Conservation (phyloP, 1,140 invertebrate species). For the Meloidogyne hapla region DNA sequence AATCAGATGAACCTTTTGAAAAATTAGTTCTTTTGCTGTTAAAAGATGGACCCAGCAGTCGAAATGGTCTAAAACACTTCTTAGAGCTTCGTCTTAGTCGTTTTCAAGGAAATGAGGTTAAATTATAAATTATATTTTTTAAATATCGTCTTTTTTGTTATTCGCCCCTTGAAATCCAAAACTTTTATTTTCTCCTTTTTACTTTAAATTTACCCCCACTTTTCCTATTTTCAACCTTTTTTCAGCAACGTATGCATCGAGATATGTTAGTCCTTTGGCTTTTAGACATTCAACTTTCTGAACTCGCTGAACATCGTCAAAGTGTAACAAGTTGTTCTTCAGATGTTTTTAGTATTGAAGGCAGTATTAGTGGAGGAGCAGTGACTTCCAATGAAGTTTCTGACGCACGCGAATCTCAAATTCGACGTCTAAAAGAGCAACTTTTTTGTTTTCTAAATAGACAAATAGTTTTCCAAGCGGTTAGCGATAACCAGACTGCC, state of each 20-base stretch:
- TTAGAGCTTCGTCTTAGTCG: constrained; percentile 38
- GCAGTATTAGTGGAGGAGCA: neutral
- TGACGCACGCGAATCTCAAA: constrained; percentile 14
- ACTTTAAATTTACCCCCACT: too few relatives aligned
- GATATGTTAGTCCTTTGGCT: constrained; percentile 50
- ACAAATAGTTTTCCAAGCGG: constrained; percentile 33
- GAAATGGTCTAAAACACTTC: constrained; percentile 45
- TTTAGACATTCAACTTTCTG: constrained; percentile 43
- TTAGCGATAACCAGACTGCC: constrained; percentile 37
- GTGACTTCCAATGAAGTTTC: neutral
- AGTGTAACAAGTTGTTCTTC: neutral
- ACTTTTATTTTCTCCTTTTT: too few relatives aligned
- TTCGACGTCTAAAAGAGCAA: constrained; percentile 38
- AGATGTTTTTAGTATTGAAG: constrained; percentile 4
- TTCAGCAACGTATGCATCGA: constrained; percentile 39
- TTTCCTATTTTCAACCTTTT: neutral
- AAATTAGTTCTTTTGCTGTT: constrained; percentile 40
- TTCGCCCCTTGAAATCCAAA: too few relatives aligned
- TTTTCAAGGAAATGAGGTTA: constrained; percentile 24
- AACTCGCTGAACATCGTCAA: constrained; percentile 43
- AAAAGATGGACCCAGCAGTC: constrained; percentile 29
- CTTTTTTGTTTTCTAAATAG: constrained; percentile 40
- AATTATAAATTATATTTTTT: neutral
- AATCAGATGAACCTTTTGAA: constrained; percentile 49
- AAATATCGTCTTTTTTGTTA: too few relatives aligned